Evolutionary conservation across 2,113 vertebrate species (phyloP).

Genomic region (Cichladusa arquata): DNA sequence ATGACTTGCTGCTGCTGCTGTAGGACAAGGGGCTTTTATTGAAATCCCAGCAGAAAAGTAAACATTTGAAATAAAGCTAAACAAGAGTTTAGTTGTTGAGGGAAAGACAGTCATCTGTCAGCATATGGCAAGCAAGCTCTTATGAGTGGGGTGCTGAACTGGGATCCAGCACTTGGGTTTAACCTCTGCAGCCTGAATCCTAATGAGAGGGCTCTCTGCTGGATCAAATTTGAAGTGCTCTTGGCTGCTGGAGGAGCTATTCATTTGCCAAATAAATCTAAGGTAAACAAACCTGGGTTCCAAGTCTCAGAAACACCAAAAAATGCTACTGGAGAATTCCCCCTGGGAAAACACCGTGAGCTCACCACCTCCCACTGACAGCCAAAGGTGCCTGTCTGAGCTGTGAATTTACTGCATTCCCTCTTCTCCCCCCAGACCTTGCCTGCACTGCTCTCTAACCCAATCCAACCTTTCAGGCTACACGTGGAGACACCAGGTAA

Average conservation of each 20-base stretch:
- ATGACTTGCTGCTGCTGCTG: constrained; percentile 9
- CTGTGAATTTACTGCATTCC: background rate
- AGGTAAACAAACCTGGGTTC: background rate
- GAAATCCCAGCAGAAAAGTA: constrained; percentile 43
- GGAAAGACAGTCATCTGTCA: constrained; percentile 42
- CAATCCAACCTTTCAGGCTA: background rate
- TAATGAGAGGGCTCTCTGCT: background rate
- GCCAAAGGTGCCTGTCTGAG: background rate
- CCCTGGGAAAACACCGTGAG: background rate
- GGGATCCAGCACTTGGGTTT: background rate
- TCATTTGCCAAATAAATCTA: background rate
- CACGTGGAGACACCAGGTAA: background rate
- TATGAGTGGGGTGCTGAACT: background rate
- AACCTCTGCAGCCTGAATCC: background rate
- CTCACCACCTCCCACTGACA: background rate
- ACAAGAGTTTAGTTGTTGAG: constrained; percentile 43
- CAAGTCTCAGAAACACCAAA: background rate
- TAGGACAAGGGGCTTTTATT: constrained; percentile 50
- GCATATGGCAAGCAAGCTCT: constrained; percentile 3
- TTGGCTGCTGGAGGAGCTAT: background rate
- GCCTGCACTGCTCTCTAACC: background rate
- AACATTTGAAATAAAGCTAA: constrained; percentile 64
- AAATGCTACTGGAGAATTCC: background rate
- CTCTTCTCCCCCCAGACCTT: background rate
- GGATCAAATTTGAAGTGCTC: background rate